A percentile compares a stretch with the other conserved stretches of the same genome.
Conservation (phyloP, 2,797 vertebrate species). For the Telmatherina bonti region DNA sequence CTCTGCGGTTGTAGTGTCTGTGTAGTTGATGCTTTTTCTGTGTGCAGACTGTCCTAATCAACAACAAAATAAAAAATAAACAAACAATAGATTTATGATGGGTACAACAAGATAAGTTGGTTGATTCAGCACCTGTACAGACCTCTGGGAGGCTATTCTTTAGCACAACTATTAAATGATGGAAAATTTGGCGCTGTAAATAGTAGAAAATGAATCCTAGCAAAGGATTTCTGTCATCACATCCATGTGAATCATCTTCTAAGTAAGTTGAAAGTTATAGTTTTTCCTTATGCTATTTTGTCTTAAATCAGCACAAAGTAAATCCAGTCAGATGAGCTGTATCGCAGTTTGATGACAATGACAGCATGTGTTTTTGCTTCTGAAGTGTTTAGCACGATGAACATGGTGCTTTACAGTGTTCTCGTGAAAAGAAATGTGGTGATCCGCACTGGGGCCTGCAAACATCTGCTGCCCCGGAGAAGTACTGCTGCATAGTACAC, state of each 20-base stretch:
- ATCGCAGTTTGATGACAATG: conserved; percentile 24
- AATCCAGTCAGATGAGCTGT: conserved; percentile 19
- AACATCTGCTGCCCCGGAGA: conserved; percentile 50
- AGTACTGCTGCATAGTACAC: conserved; percentile 79
- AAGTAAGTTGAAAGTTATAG: conserved; percentile 13
- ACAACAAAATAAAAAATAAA: conserved; percentile 22
- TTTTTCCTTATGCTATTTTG: conserved; percentile 15
- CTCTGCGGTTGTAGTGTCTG: conserved; percentile 32
- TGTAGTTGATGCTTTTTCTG: conserved; percentile 59
- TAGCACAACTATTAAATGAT: conserved; percentile 32
- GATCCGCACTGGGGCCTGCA: conserved; percentile 47
- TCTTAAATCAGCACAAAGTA: conserved; percentile 19
- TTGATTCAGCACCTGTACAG: conserved; percentile 77
- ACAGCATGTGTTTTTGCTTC: conserved; percentile 46
- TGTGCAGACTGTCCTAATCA: conserved; percentile 79
- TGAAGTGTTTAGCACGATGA: conserved; percentile 26
- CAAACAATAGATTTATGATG: conserved; percentile 33
- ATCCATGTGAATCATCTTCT: conserved; percentile 26
- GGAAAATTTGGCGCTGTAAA: conserved; percentile 38
- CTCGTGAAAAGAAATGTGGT: conserved; percentile 34
- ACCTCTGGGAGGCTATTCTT: conserved; percentile 66
- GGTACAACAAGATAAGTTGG: conserved; percentile 54
- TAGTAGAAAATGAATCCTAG: conserved; percentile 19
- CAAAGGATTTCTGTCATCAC: conserved; percentile 26
- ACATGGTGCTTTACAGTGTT: conserved; percentile 36